Percentiles rank a stretch among this genome's conserved stretches.
Conservation (phyloP, 2,888 invertebrate genomes). For the Subacronicta megacephala region DNA sequence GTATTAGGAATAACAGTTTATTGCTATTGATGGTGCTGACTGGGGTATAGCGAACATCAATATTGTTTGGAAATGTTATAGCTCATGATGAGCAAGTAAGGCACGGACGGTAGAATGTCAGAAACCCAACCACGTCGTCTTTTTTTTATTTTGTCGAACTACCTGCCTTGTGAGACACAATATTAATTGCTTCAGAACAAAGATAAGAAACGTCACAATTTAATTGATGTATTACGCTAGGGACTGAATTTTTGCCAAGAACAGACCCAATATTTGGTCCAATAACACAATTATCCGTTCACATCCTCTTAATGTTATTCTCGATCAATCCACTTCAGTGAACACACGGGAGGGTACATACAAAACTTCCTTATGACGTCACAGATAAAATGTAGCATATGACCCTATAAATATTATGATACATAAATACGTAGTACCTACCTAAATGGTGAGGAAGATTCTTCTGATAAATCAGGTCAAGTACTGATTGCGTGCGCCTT, state of each 20-base stretch:
- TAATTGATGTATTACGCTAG: too few species aligned
- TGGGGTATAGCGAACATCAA: background rate
- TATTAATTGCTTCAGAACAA: too few species aligned
- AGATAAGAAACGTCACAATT: too few species aligned
- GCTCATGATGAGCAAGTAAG: too few species aligned
- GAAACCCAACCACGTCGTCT: too few species aligned
- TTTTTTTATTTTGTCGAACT: too few species aligned
- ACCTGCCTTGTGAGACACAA: too few species aligned
- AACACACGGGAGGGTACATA: background rate
- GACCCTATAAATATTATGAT: slow-evolving; percentile 32
- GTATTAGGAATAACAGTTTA: background rate
- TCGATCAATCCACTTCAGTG: slow-evolving; percentile 12
- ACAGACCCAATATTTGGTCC: slow-evolving; percentile 7
- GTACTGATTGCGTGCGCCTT: slow-evolving; percentile 38
- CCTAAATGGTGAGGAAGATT: slow-evolving; percentile 9
- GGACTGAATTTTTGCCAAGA: background rate
- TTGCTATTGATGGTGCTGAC: slow-evolving; percentile 1
- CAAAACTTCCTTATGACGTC: slow-evolving; percentile 21
- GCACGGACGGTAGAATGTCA: too few species aligned
- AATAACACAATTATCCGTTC: slow-evolving; percentile 17
- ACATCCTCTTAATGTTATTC: background rate
- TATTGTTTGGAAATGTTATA: too few species aligned
- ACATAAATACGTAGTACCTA: slow-evolving; percentile 5
- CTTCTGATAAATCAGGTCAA: slow-evolving; percentile 48
- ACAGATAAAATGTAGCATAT: slow-evolving; percentile 6